Conservation (phyloP, 2,113 vertebrate genomes). For the Mellivora capensis region DNA sequence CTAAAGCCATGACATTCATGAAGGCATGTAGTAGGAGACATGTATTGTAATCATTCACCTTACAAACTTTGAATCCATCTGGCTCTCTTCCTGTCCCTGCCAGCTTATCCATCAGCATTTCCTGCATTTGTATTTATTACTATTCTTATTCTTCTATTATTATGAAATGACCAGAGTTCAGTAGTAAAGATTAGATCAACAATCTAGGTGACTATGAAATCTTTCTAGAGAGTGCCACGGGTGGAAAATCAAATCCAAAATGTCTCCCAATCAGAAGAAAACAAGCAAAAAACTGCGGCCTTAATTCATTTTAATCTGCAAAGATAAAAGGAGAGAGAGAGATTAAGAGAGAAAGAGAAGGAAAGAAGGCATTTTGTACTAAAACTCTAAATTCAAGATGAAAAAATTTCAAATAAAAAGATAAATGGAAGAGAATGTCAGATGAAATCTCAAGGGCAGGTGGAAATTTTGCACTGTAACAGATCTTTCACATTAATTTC, state of each 20-base stretch:
- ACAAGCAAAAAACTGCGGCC: conserved; percentile 62
- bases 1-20: not conserved
- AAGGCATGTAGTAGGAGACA: not conserved
- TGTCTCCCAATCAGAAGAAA: conserved; percentile 53
- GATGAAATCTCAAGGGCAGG: conserved; percentile 78
- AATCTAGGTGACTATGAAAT: not conserved
- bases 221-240: not conserved
- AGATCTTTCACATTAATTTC: conserved; percentile 72
- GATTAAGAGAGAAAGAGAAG: not conserved
- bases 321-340: not conserved
- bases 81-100: not conserved
- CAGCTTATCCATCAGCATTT: not conserved
- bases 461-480: conserved; percentile 84
- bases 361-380: not conserved
- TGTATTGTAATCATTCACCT: not conserved
- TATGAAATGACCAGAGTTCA: not conserved
- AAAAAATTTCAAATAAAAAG: not conserved
- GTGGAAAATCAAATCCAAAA: conserved; percentile 36
- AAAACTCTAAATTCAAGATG: conserved; percentile 20
- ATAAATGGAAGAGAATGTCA: conserved; percentile 63
- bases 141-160: not conserved
- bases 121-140: not conserved
- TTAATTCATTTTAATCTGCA: conserved; percentile 70
- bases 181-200: not conserved
- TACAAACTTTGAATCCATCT: not conserved